These are phyloP conservation scores for Rhynchomys soricoides DNA, from an alignment of 2,113 vertebrate genomes.

Conservation along the genomic window DNA sequence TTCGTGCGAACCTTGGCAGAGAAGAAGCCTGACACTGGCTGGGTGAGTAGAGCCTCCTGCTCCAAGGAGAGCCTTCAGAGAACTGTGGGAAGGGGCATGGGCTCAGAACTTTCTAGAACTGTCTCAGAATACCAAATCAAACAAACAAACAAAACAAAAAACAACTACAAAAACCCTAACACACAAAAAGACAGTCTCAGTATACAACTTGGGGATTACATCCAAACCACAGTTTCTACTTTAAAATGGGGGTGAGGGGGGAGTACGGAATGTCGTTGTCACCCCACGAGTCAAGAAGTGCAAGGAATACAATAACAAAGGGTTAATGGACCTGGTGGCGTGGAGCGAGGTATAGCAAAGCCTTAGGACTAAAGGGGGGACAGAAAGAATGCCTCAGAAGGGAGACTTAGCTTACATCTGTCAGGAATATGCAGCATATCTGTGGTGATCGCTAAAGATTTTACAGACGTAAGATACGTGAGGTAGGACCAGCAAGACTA, in stretches of 20 bases:
- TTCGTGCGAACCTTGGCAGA: slow-evolving; percentile 90
- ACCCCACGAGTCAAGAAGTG: neutral
- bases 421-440: neutral
- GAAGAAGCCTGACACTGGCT: slow-evolving; percentile 87
- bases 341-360: neutral
- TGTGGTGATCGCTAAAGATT: too few species aligned
- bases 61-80: neutral
- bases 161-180: too few species aligned
- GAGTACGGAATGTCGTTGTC: neutral
- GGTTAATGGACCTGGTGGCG: neutral
- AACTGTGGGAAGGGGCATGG: neutral
- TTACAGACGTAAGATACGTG: neutral
- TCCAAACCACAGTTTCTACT: neutral
- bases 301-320: neutral
- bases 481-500: neutral
- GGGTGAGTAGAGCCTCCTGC: slow-evolving; percentile 86
- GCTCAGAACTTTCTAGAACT: neutral
- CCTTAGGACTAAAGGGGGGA: neutral
- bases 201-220: too few species aligned
- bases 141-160: neutral
- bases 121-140: neutral
- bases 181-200: neutral
- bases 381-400: neutral
- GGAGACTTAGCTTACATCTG: neutral
- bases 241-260: neutral